Percentiles rank a stretch among this genome's conserved stretches.
These are phyloP conservation scores for Hepsetus odoe DNA, from an alignment of 2,113 vertebrate genomes.

Conservation along the genomic window DNA sequence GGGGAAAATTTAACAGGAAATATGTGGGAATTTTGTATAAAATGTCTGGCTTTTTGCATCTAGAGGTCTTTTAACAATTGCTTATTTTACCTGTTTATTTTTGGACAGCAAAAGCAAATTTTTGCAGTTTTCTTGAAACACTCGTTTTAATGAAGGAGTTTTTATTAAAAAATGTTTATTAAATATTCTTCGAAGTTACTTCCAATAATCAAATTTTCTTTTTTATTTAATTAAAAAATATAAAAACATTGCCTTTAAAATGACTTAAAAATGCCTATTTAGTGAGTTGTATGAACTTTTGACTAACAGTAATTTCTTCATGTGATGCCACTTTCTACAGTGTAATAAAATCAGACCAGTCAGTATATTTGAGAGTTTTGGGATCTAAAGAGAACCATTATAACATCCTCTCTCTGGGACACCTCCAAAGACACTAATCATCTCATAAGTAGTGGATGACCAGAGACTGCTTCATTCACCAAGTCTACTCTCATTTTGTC, in stretches of 20 bases:
- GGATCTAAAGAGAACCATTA: neutral
- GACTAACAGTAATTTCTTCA: too few species aligned
- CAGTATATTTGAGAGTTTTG: neutral
- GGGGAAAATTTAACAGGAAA: neutral
- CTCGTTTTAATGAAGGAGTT: too few species aligned
- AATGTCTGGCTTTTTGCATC: neutral
- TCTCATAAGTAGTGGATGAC: conserved; percentile 22
- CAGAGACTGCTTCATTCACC: neutral
- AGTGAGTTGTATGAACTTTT: too few species aligned
- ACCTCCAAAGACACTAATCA: conserved; percentile 12
- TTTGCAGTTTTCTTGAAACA: too few species aligned
- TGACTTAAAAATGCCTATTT: too few species aligned
- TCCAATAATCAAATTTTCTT: too few species aligned
- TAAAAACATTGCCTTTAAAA: too few species aligned
- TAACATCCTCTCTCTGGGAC: neutral
- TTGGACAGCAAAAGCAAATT: too few species aligned
- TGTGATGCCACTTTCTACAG: neutral
- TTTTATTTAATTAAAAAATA: too few species aligned
- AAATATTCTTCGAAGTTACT: neutral
- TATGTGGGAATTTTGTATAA: neutral
- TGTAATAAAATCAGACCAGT: neutral
- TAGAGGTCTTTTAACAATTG: neutral
- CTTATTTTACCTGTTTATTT: too few species aligned
- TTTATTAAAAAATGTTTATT: too few species aligned
- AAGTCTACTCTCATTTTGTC: neutral